A percentile compares a stretch with the other conserved stretches of the same genome.
Conservation (phyloP, 2,888 invertebrate species). For the Cheilosia grossa region DNA sequence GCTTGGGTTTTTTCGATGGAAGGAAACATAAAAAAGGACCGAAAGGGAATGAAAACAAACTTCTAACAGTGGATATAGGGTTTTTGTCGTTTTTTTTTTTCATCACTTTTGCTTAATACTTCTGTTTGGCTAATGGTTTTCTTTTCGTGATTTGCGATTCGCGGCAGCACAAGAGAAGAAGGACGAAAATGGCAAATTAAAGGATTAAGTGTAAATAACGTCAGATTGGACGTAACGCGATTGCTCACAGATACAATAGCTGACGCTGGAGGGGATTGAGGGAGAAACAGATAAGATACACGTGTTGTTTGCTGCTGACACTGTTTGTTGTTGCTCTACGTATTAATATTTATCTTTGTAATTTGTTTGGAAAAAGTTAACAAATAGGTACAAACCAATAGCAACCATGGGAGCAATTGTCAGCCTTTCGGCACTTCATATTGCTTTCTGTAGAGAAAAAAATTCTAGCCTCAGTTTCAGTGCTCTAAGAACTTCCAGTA, state of each 20-base stretch:
- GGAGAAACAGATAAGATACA: not conserved
- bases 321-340: not conserved
- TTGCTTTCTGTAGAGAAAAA: too few relatives aligned
- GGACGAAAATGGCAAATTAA: slow-evolving; percentile 13
- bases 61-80: slow-evolving; percentile 4
- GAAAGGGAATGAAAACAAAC: slow-evolving; percentile 3
- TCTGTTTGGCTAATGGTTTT: slow-evolving; percentile 19
- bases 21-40: not conserved
- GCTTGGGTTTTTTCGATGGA: slow-evolving; percentile 29
- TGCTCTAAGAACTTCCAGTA: too few relatives aligned
- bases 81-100: not conserved
- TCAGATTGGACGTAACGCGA: slow-evolving; percentile 42
- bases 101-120: slow-evolving; percentile 21
- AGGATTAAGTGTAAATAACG: slow-evolving; percentile 50
- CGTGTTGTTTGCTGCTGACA: slow-evolving; percentile 22
- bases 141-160: slow-evolving; percentile 21
- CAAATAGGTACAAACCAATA: too few relatives aligned
- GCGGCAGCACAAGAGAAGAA: not conserved
- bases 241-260: slow-evolving; percentile 31
- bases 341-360: too few relatives aligned
- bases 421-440: too few relatives aligned
- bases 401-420: too few relatives aligned
- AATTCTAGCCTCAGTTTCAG: too few relatives aligned
- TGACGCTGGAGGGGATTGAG: not conserved
- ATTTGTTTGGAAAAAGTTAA: too few relatives aligned